A percentile compares a stretch with the other conserved stretches of the same genome.
phyloP scores from a whole-genome alignment of 2,888 invertebrate species.

The Geotrupes spiniger region DNA sequence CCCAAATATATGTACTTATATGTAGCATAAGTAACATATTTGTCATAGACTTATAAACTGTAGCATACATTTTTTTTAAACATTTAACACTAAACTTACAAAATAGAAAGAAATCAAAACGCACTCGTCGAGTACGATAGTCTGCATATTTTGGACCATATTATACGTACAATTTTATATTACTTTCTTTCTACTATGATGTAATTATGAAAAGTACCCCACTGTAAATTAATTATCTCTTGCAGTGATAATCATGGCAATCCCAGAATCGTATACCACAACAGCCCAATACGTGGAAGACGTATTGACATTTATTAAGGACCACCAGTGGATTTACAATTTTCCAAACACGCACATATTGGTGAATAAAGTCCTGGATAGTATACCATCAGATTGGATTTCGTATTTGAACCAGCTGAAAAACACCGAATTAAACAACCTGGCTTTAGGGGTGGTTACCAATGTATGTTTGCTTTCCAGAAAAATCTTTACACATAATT shows the following conservation, averaged over 20 bases:
- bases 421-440: constrained; percentile 51
- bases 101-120: too few species aligned
- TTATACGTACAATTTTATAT: too few species aligned
- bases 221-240: not conserved
- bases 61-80: constrained; percentile 20
- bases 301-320: constrained; percentile 56
- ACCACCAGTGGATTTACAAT: constrained; percentile 62
- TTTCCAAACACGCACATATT: constrained; percentile 66
- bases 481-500: constrained; percentile 10
- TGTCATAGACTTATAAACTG: too few species aligned
- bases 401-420: constrained; percentile 47
- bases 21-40: too few species aligned
- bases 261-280: constrained; percentile 19
- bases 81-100: too few species aligned
- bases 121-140: too few species aligned
- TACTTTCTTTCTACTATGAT: too few species aligned
- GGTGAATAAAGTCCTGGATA: constrained; percentile 53
- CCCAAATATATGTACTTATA: too few species aligned
- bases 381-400: constrained; percentile 57
- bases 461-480: constrained; percentile 31
- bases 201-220: too few species aligned
- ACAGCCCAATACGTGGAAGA: constrained; percentile 55
- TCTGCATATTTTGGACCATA: too few species aligned
- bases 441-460: constrained; percentile 43
- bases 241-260: constrained; percentile 22